Percentiles rank a stretch among this genome's conserved stretches.
Evolutionary conservation across 2,888 invertebrate species (phyloP).

Genomic region (Hypomecis atomaria): DNA sequence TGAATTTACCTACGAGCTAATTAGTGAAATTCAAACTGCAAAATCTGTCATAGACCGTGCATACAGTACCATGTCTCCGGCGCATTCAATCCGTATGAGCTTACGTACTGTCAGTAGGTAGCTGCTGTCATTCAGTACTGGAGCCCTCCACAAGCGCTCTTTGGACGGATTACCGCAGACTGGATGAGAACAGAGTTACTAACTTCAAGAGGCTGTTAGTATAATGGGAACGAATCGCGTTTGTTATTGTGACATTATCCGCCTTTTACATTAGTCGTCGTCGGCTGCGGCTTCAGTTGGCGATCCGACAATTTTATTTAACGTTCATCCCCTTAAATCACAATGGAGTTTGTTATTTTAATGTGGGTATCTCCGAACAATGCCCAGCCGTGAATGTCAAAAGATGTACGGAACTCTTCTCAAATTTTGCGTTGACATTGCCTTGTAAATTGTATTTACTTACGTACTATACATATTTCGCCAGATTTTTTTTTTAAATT

Average conservation of each 20-base stretch:
- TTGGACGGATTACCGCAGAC: slow-evolving; percentile 42
- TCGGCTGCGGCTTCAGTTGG: slow-evolving; percentile 15
- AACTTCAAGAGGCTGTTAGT: slow-evolving; percentile 59
- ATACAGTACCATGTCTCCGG: background rate
- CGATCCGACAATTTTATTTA: slow-evolving; percentile 30
- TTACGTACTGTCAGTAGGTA: slow-evolving; percentile 10
- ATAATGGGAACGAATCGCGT: slow-evolving; percentile 57
- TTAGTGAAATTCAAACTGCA: too few relatives aligned
- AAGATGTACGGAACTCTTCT: background rate
- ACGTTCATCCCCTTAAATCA: slow-evolving; percentile 29
- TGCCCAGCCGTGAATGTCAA: slow-evolving; percentile 4
- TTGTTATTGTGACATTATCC: slow-evolving; percentile 48
- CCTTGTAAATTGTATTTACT: background rate
- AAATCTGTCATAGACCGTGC: background rate
- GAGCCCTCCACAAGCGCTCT: slow-evolving; percentile 28
- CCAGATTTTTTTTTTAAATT: too few relatives aligned
- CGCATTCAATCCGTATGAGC: background rate
- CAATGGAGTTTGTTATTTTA: slow-evolving; percentile 19
- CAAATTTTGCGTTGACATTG: background rate
- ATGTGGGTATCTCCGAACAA: slow-evolving; percentile 12
- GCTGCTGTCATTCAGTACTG: slow-evolving; percentile 20
- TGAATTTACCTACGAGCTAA: too few relatives aligned
- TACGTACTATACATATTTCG: too few relatives aligned
- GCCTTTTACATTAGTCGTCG: slow-evolving; percentile 36
- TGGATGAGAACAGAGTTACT: slow-evolving; percentile 52